Conservation (phyloP, 2,888 invertebrate species). For the Scaptomyza reducta region DNA sequence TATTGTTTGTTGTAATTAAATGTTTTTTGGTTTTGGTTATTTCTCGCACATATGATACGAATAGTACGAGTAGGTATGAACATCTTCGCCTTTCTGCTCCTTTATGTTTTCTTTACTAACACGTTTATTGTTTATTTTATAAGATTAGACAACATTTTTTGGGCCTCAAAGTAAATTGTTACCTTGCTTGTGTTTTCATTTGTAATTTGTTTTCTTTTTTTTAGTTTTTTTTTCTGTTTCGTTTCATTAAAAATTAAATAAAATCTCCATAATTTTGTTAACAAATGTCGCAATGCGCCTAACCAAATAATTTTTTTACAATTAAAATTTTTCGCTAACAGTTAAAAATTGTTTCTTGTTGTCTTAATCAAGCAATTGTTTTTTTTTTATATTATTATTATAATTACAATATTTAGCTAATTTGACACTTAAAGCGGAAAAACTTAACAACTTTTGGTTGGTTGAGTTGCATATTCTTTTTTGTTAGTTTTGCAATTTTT, state of each 20-base stretch:
- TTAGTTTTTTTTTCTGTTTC: slow-evolving; percentile 25
- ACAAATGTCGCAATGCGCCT: slow-evolving; percentile 68
- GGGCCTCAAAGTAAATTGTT: slow-evolving; percentile 57
- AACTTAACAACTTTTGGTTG: slow-evolving; percentile 77
- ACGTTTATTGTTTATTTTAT: slow-evolving; percentile 36
- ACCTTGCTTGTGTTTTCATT: slow-evolving; percentile 42
- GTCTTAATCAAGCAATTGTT: slow-evolving; percentile 58
- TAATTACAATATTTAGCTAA: slow-evolving; percentile 77
- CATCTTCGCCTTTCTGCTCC: slow-evolving; percentile 26
- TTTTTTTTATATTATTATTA: slow-evolving; percentile 44
- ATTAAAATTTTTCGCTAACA: slow-evolving; percentile 78
- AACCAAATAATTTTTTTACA: slow-evolving; percentile 68
- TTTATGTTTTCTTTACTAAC: slow-evolving; percentile 8
- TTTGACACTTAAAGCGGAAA: slow-evolving; percentile 80
- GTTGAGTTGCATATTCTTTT: slow-evolving; percentile 54
- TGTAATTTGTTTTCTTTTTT: slow-evolving; percentile 30
- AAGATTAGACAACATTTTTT: slow-evolving; percentile 59
- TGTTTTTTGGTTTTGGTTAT: slow-evolving; percentile 28
- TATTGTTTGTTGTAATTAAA: slow-evolving; percentile 54
- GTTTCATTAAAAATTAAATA: slow-evolving; percentile 70
- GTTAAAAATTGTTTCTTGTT: slow-evolving; percentile 70
- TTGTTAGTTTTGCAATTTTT: slow-evolving; percentile 49
- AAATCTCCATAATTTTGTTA: slow-evolving; percentile 66
- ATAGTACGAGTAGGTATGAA: slow-evolving; percentile 45
- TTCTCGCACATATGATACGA: slow-evolving; percentile 31